Base-by-base conservation (phyloP, 2,888 invertebrate species). In the Sphaerophoria rueppellii region DNA sequence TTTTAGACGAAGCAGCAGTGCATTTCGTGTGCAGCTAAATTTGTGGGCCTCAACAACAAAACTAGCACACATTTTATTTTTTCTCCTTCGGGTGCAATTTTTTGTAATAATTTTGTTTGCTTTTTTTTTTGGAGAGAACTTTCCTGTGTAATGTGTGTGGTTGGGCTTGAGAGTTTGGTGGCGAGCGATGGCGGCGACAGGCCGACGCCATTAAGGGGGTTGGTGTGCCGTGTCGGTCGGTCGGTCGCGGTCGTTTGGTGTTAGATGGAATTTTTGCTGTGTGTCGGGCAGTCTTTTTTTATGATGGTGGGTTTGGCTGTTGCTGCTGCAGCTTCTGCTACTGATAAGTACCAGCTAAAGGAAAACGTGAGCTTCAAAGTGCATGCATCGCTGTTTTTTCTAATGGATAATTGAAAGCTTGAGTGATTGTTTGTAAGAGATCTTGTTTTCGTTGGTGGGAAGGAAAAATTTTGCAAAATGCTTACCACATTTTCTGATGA, bases 161-260 rank as follows among this genome's bases (percentile, higher is more conserved):
- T 65, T 73, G 24, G 24, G 60, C 34, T 6, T 43, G 11, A 35
- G 52, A 52, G 12, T 67, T 67, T 65, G 75, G 63, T 79, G 79
- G 80, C 54, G 50, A 65, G 60, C 69, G 71, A 81, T 70, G 65
- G 63, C 7, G 70, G 85, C 85, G 85, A 70, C 85, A 65, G 61
- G 76, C 73, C 80, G 85, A 70, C 85, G 85, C 85, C 85, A 81
- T 34, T 77, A 46, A 77, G 81, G 81, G 85, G 85, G 80, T 81
- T 81, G 81, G 81, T 48, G 60, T 60, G 75, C 65, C 69, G 58
- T 37, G 55, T 6, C 11, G 37, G 48, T 76, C 14, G 57, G 16
- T 76, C 35, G 57, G 24, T 24, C 24, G 24, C 24, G 24, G 24
- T 24, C 34, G 71, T 75, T 72, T 60, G 72, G 72, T 80, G 80